These are phyloP conservation scores for Arbacia lixula DNA, from an alignment of 53 echinoderm and acorn worm genomes.

Conservation along the genomic window DNA sequence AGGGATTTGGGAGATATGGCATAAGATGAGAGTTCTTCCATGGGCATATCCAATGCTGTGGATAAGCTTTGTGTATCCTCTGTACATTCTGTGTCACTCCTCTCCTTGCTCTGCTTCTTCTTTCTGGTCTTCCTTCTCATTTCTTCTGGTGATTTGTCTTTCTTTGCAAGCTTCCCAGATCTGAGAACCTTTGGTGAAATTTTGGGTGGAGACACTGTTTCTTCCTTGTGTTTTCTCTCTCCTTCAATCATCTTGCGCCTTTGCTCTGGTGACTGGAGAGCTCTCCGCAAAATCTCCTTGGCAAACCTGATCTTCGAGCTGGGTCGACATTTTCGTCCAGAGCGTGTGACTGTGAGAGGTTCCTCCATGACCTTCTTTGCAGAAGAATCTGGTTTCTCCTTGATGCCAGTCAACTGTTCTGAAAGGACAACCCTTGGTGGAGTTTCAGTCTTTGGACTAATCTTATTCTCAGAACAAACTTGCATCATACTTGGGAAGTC, in stretches of 20 bases:
- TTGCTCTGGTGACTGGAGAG: slow-evolving; percentile 23
- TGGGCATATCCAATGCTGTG: neutral
- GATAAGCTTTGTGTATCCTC: neutral
- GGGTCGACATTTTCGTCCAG: slow-evolving; percentile 40
- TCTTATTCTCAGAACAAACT: slow-evolving; percentile 26
- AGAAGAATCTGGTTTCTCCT: neutral
- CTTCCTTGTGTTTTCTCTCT: neutral
- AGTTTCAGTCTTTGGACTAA: slow-evolving; percentile 31
- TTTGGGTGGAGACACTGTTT: neutral
- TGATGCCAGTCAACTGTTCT: slow-evolving; percentile 5
- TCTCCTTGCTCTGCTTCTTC: neutral
- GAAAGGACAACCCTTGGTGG: slow-evolving; percentile 23
- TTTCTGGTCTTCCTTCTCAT: neutral
- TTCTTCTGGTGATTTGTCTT: slow-evolving; percentile 8
- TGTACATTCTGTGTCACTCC: neutral
- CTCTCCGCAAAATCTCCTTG: slow-evolving; percentile 31
- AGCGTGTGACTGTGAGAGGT: slow-evolving; percentile 14
- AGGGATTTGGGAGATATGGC: slow-evolving; percentile 32
- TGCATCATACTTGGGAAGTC: slow-evolving; percentile 60
- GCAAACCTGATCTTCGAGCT: slow-evolving; percentile 38
- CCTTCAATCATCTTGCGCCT: slow-evolving; percentile 3
- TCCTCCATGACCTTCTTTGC: slow-evolving; percentile 3
- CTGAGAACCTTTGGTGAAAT: slow-evolving; percentile 34
- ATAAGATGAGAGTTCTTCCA: neutral
- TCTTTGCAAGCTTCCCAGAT: neutral